Evolutionary conservation across 2,797 vertebrate species (phyloP).

Genomic region (Calcarius lapponicus): DNA sequence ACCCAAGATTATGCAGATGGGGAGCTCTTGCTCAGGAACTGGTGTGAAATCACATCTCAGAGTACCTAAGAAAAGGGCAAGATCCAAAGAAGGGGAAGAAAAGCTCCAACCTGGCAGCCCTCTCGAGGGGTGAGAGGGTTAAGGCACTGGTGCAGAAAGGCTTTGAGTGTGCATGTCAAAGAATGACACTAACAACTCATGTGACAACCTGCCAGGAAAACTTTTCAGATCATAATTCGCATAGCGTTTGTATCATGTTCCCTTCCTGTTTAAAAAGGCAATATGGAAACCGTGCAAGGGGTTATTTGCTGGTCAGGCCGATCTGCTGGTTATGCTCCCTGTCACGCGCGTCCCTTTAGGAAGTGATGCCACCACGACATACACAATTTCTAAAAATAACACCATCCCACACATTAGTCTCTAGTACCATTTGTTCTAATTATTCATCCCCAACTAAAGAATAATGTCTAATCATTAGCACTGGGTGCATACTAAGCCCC

Average conservation of each 20-base stretch:
- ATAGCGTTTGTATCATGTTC: neutral
- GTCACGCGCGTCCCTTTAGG: neutral
- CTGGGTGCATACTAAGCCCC: neutral
- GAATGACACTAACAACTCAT: slow-evolving; percentile 32
- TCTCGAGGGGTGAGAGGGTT: neutral
- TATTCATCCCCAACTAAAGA: neutral
- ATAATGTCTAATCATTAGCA: neutral
- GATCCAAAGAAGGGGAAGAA: neutral
- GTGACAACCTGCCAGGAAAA: slow-evolving; percentile 47
- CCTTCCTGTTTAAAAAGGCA: slow-evolving; percentile 60
- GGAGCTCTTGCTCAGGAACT: neutral
- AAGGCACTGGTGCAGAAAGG: neutral
- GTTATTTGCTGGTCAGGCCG: slow-evolving; percentile 46
- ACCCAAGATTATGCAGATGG: neutral
- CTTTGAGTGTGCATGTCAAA: slow-evolving; percentile 12
- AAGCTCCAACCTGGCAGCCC: neutral
- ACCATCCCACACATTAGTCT: neutral
- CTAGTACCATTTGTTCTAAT: neutral
- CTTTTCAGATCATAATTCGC: slow-evolving; percentile 60
- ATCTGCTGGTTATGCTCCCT: neutral
- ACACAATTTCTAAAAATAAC: slow-evolving; percentile 33
- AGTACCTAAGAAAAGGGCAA: neutral
- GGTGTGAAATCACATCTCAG: neutral
- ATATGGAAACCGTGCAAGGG: slow-evolving; percentile 42
- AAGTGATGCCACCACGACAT: slow-evolving; percentile 3